phyloP scores from a whole-genome alignment of 2,113 vertebrate genomes.

The Chaetura pelagica region DNA sequence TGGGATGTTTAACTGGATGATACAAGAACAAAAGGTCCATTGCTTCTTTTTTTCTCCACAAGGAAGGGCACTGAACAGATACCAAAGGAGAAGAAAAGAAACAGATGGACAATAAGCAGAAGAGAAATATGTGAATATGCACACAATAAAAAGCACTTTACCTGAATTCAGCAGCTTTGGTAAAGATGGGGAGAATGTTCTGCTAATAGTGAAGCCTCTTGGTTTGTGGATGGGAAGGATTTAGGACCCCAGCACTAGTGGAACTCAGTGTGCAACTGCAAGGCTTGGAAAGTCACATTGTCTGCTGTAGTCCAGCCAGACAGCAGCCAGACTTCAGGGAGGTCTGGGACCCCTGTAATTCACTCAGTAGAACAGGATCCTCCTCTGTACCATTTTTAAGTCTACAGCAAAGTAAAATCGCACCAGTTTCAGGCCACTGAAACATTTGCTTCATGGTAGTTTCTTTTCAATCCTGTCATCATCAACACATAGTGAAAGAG shows the following conservation, averaged over 20 bases:
- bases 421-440: background rate
- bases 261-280: background rate
- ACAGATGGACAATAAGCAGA: background rate
- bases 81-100: background rate
- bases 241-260: background rate
- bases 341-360: background rate
- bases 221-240: background rate
- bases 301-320: background rate
- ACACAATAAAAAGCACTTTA: background rate
- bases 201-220: background rate
- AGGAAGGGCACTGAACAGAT: background rate
- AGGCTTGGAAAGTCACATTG: background rate
- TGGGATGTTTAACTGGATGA: constrained; percentile 2
- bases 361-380: background rate
- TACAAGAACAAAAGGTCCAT: background rate
- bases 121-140: background rate
- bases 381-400: background rate
- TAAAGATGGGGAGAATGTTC: background rate
- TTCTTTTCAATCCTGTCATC: background rate
- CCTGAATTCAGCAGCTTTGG: accelerated
- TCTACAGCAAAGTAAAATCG: background rate
- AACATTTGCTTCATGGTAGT: background rate
- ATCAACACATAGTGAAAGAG: background rate
- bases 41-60: background rate
- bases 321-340: background rate